Percentiles rank a stretch among this genome's conserved stretches.
Conservation (phyloP, 2,888 invertebrate species). For the Euproctis similis region DNA sequence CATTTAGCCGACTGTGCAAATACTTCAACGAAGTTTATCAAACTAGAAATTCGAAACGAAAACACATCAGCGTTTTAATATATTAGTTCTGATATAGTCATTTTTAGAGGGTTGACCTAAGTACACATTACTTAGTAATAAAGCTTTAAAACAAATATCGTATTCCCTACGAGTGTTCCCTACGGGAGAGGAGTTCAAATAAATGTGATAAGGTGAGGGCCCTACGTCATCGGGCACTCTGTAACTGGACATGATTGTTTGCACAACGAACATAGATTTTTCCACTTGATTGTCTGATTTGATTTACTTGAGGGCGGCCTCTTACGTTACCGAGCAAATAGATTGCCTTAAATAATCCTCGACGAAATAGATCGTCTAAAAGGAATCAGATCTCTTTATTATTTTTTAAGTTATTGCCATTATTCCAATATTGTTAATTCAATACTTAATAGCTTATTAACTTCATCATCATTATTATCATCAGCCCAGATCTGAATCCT, state of each 20-base stretch:
- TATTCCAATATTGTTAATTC: too few relatives aligned
- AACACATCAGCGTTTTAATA: constrained; percentile 50
- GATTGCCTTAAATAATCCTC: constrained; percentile 36
- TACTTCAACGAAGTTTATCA: constrained; percentile 2
- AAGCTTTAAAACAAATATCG: constrained; percentile 74
- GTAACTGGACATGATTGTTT: constrained; percentile 74
- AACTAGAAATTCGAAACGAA: constrained; percentile 12
- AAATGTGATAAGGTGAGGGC: constrained; percentile 45
- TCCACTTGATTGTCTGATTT: constrained; percentile 76
- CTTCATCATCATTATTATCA: too few relatives aligned
- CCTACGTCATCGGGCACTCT: constrained; percentile 56
- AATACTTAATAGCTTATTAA: too few relatives aligned
- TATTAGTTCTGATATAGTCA: constrained; percentile 63
- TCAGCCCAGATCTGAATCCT: too few relatives aligned
- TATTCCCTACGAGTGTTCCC: constrained; percentile 46
- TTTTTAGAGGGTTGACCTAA: constrained; percentile 73
- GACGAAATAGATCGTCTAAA: too few relatives aligned
- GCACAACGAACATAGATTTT: constrained; percentile 70
- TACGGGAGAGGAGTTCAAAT: constrained; percentile 48
- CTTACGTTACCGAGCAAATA: constrained; percentile 46
- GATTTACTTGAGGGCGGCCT: constrained; percentile 60
- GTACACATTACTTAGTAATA: constrained; percentile 75
- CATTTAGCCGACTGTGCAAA: constrained; percentile 5
- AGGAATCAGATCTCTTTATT: too few relatives aligned
- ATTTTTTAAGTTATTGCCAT: too few relatives aligned